Evolutionary conservation across 2,888 invertebrate genomes (phyloP), one percentile per base, ranked within the genome.

Genomic region (Torymus auratus): DNA sequence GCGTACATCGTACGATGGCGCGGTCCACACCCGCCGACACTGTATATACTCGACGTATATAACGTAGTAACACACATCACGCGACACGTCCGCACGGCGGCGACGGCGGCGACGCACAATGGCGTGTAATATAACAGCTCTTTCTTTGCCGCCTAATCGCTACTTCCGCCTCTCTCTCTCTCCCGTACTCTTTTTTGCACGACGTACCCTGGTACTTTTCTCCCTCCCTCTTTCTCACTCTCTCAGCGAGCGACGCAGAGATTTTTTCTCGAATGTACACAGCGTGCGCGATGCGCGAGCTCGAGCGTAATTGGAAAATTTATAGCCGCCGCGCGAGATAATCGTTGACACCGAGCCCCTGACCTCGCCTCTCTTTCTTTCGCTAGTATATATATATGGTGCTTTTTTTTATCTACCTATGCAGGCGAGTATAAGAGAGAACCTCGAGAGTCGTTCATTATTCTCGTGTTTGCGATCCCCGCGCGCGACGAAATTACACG

Each of bases 121-220:
- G 85, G 87, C 85, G 86, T 84, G 85, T 87, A 88, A 90, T 88
- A 88, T 86, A 88, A 86, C 85, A 85, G 88, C 88, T 89, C 90
- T 90, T 90, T 90, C 89, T 90, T 89, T 85, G 86, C 83, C 85
- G 87, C 86, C 87, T 90, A 90, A 90, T 90, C 90, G 88, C 89
- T 88, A 84, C 88, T 89, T 90, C 88, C 90, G 90, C 86, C 88
- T 88, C 86, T 84, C 86, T 84, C 88, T 88, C 86, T 84, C 71
- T 81, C 76, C 13, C 60, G 61, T 53, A n/a, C 64, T 56, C 65
- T 75, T 80, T 78, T 75, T 71, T 58, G 56, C 69, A 12, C 41
- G 11, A 64, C 70, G 64, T 23, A 0, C 17, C 23, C n/a, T 15
- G 71, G 68, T 64, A 65, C 71, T 68, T 62, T 68, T 62, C 58